Percentiles rank a stretch among this genome's conserved stretches.
phyloP scores from a whole-genome alignment of 2,888 invertebrate genomes.

The Aphelenchoides bicaudatus region DNA sequence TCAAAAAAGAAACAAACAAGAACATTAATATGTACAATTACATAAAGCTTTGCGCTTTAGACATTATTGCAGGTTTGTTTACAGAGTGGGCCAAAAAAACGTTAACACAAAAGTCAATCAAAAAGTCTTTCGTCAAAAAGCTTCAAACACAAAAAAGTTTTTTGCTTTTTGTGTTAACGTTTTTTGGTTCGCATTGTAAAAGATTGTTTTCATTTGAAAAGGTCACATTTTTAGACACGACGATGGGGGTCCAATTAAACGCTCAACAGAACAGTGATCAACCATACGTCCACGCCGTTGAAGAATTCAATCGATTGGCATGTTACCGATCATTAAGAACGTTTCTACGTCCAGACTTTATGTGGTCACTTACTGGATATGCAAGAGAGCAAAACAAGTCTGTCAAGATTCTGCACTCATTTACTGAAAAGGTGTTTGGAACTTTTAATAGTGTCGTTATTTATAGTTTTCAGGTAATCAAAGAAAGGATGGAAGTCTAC shows the following conservation, averaged over 20 bases:
- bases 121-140: no score
- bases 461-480: conserved; percentile 10
- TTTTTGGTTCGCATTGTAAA: no score
- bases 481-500: conserved; percentile 20
- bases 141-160: no score
- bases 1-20: conserved; percentile 2
- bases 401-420: conserved; percentile 7
- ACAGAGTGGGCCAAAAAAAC: no score
- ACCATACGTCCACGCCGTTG: conserved; percentile 31
- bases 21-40: conserved; percentile 62
- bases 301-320: conserved; percentile 24
- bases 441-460: neutral
- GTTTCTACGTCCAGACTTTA: conserved; percentile 10
- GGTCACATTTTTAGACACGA: conserved; percentile 65
- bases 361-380: conserved; percentile 21
- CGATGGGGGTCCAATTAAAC: conserved; percentile 30
- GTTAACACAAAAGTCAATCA: no score
- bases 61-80: conserved; percentile 63
- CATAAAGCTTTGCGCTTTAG: conserved; percentile 64
- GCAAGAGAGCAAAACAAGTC: conserved; percentile 17
- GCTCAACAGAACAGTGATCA: conserved; percentile 23
- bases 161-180: neutral
- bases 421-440: conserved; percentile 52
- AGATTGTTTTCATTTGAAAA: no score
- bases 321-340: conserved; percentile 16